Evolutionary conservation across 2,888 invertebrate species (phyloP), one percentile per base, ranked within the genome.

Genomic region (Stegana nigrithorax): DNA sequence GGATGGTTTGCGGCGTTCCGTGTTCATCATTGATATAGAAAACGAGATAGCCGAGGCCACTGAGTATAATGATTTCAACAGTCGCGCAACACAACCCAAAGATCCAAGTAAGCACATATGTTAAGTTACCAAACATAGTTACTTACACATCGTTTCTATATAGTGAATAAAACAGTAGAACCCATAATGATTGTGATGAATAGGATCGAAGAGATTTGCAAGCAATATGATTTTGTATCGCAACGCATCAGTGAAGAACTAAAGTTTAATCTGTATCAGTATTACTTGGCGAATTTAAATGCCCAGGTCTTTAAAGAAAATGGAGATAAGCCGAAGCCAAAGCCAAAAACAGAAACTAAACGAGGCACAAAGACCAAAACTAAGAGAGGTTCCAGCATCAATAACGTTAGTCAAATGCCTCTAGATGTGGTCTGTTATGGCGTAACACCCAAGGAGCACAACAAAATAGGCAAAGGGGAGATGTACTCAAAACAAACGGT

Each of bases 1-100:
- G n/a, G 44, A 58, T 1, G 82, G 82, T 0, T 32, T 71, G 4
- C 71, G 82, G 0, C 70, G 73, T 19, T 67, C 66, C 0, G 51
- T 82, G 0, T 80, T 77, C 53, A 66, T 80, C 12, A 68, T 82
- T 19, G 81, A 82, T 62, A 26, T 82, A 47, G 72, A 81, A 0
- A 63, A 62, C 12, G 73, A 75, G 55, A 4, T 71, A 0, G n/a
- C 23, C 8, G 47, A 56, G 0, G 73, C 70, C 1, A 4, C 10
- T 1, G 0, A 14, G 1, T 4, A 45, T 2, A 70, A 66, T 29
- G 39, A 55, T 0, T 1, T 25, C 0, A 42, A 29, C 2, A 5
- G 2, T 0, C 75, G 66, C 4, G 5, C 53, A 0, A 55, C 63
- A 0, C 70, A 53, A 25, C 1, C 1, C 0, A 70, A 55, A 1